A percentile compares a stretch with the other conserved stretches of the same genome.
These are phyloP conservation scores for Cyrtorhinus lividipennis DNA, from an alignment of 1,140 invertebrate genomes.

Conservation along the genomic window DNA sequence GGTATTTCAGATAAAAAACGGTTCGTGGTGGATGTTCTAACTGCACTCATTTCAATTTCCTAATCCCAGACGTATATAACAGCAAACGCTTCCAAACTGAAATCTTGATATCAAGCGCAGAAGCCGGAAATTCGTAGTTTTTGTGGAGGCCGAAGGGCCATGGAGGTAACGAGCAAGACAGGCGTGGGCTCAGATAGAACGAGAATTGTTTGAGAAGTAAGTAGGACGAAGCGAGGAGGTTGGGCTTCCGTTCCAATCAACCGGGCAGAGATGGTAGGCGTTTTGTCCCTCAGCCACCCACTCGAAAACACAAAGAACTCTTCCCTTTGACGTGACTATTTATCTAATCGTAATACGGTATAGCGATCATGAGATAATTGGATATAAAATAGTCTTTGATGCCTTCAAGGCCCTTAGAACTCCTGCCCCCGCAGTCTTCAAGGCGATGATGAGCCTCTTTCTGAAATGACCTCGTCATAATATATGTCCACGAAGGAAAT, in stretches of 20 bases:
- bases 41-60: too few species aligned
- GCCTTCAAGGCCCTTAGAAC: too few species aligned
- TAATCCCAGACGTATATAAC: too few species aligned
- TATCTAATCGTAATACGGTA: neutral
- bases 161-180: neutral
- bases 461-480: too few species aligned
- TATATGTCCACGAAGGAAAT: too few species aligned
- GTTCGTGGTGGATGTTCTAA: too few species aligned
- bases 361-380: neutral
- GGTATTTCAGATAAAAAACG: too few species aligned
- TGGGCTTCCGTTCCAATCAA: conserved; percentile 9
- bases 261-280: conserved; percentile 6
- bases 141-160: neutral
- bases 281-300: conserved; percentile 1
- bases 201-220: conserved; percentile 8
- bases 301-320: neutral
- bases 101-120: too few species aligned
- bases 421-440: too few species aligned
- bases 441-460: too few species aligned
- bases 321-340: neutral
- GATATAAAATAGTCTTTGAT: neutral
- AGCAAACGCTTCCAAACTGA: too few species aligned
- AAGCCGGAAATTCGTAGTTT: neutral
- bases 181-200: neutral
- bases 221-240: neutral